Evolutionary conservation across 1,140 invertebrate genomes (phyloP), one percentile per base, ranked within the genome.

Genomic region (Trachymyrmex septentrionalis): DNA sequence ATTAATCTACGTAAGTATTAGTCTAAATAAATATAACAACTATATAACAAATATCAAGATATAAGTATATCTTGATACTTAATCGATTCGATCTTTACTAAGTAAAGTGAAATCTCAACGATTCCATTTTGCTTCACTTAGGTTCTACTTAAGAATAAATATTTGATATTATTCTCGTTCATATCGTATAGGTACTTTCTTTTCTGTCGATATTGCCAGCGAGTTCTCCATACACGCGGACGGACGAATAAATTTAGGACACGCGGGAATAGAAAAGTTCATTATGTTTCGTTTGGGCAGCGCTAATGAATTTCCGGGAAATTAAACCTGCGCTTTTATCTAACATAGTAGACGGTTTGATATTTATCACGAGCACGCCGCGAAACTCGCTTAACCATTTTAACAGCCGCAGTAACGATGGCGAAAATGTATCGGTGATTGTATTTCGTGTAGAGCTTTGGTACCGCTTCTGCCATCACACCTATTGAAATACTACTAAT

Each of bases 291-390:
- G 38, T 82, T 82, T 61, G 67, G 38, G 12, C 14, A 12, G 38
- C 67, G 38, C 44, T 84, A 84, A 84, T 84, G 69, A 84, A 84
- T 84, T 84, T 84, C 69, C 14, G 69, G 24, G 27, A 75, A 61
- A 84, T 84, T 75, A 84, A 50, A 75, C 44, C 7, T 50, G 38
- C 67, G 55, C 38, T 82, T 82, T 73, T 59, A 73, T n/a, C 67
- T 50, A 44, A 34, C 66, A 7, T 34, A 14, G 12, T 48, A 34
- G 24, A 61, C 55, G 80, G 63, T 59, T 61, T 59, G 34, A 61
- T 84, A 75, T 57, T 71, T 55, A 72, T 72, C 16, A 71, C 21
- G 16, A 9, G 7, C 38, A 48, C n/a, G n/a, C 16, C 24, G 19
- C 59, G 19, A 48, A 75, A 21, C 61, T 44, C 73, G 55, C 61